A percentile compares a stretch with the other conserved stretches of the same genome.
Conservation (phyloP, 2,797 vertebrate species). For the Alcedo atthis region DNA sequence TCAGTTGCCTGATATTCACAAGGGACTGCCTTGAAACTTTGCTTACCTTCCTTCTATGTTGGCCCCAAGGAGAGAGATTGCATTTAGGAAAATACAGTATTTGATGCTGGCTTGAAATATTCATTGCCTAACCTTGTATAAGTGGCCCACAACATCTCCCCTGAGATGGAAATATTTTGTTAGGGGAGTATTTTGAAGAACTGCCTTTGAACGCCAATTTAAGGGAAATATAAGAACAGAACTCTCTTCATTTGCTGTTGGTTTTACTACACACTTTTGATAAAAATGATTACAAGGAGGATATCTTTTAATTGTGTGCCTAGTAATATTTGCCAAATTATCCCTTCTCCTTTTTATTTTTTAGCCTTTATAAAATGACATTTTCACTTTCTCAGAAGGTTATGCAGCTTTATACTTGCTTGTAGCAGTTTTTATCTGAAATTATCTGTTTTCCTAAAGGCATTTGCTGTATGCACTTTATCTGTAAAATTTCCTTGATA, state of each 20-base stretch:
- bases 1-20: conserved; percentile 9
- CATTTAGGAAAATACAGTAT: conserved; percentile 36
- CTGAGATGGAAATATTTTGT: conserved; percentile 25
- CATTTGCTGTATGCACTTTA: conserved; percentile 28
- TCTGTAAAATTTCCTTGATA: conserved; percentile 52
- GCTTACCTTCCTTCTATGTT: background rate
- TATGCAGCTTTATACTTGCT: conserved; percentile 26
- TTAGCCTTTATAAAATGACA: background rate
- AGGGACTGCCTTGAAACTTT: conserved; percentile 23
- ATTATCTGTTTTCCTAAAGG: conserved; percentile 49
- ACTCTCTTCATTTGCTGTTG: background rate
- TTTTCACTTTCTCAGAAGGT: conserved; percentile 31
- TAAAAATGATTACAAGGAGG: background rate
- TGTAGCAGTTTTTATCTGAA: conserved; percentile 25
- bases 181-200: conserved; percentile 41
- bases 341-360: background rate
- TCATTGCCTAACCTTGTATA: conserved; percentile 43
- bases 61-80: background rate
- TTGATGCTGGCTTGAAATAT: conserved; percentile 58
- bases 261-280: conserved; percentile 20
- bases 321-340: background rate
- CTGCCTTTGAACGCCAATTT: background rate
- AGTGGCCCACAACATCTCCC: conserved; percentile 31
- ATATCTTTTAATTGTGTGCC: background rate
- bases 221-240: background rate